Evolutionary conservation across 2,113 vertebrate genomes (phyloP), one percentile per base, ranked within the genome.

Genomic region (Orientallactaga bullata): DNA sequence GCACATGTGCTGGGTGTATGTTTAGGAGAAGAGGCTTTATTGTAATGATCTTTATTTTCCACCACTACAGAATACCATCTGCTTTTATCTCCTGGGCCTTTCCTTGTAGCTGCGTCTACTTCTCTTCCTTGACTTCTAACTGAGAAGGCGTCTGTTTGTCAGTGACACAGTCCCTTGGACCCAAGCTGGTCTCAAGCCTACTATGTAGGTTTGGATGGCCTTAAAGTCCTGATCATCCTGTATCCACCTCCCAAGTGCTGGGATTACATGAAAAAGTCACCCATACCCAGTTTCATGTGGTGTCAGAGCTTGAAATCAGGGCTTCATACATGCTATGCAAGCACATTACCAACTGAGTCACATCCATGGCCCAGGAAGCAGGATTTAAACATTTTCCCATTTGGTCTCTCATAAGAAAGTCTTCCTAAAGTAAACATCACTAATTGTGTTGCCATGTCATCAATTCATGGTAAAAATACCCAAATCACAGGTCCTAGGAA

Each of bases 401-500:
- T 73, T 47, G 39, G 5, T 42, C 21, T 51, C 35, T 47, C 60
- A 69, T 68, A 39, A 47, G 79, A 95, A 89, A 86, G 32, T 35
- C 6, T 18, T 68, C 42, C 42, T 37, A 92, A 92, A 30, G n/a
- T 26, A 66, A 55, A 21, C 20, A 26, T 58, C 39, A 37, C 79
- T 72, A 39, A 85, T 65, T 69, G 77, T 77, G 39, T 63, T 85
- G n/a, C 72, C 74, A 76, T 5, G 28, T 37, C n/a, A 55, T 35
- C 11, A 69, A 81, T 92, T 92, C 77, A 47, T 76, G 60, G 55
- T 18, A 73, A 89, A 84, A 90, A 55, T 23, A 68, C 42, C 28
- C n/a, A 86, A 86, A 81, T 85, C 32, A 7, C 51, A 66, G 21
- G 51, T 73, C n/a, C 63, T 42, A 51, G 58, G 24, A 86, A 86